phyloP scores from a whole-genome alignment of 2,888 invertebrate genomes.

The Rhyacophila evoluta region DNA sequence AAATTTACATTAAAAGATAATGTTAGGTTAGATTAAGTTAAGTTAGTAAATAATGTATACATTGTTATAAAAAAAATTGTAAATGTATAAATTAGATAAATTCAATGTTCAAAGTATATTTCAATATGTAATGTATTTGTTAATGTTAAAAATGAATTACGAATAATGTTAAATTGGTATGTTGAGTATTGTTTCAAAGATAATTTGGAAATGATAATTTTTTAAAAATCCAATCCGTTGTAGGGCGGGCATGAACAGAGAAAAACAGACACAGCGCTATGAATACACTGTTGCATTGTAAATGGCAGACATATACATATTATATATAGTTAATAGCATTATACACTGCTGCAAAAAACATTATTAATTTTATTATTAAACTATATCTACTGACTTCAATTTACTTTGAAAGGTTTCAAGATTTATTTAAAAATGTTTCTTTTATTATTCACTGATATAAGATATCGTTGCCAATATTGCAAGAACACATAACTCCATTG shows the following conservation, averaged over 20 bases:
- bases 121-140: no score
- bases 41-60: background rate
- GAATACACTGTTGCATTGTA: background rate
- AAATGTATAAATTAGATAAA: no score
- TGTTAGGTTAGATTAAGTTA: background rate
- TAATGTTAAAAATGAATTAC: background rate
- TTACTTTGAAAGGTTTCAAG: no score
- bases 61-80: no score
- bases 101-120: no score
- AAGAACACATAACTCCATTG: no score
- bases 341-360: background rate
- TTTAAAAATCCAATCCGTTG: background rate
- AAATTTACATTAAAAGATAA: no score
- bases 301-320: background rate
- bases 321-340: background rate
- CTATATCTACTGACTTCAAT: no score
- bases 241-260: background rate
- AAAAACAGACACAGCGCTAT: background rate
- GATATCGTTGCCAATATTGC: no score
- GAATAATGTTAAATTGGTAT: background rate
- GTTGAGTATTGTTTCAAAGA: background rate
- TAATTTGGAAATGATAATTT: background rate
- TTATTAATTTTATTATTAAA: no score
- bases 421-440: no score
- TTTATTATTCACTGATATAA: no score